Base-by-base conservation (phyloP, 1,140 invertebrate genomes). In the Parapsyche elsis region DNA sequence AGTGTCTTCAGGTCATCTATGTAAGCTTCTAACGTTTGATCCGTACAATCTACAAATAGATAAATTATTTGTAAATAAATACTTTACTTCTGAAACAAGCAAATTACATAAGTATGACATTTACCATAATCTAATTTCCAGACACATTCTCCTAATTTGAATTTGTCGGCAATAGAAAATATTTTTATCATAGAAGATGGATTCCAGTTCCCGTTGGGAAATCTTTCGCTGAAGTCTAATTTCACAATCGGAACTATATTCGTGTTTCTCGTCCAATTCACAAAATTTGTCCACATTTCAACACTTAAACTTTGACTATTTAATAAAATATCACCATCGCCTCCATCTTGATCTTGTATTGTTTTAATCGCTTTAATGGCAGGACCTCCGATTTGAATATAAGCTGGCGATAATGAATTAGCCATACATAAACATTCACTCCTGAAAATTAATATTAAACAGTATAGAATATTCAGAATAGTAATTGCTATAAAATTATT, bases 121-220 rank as follows among this genome's bases (percentile, higher is more conserved):
- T 85, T 85, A 94, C 92, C 92, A 84, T 92, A 91, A 45, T 92
- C 92, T n/a, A 94, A 84, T 83, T 93, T 91, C 92, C 92, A 93
- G 57, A 85, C 86, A 14, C 88, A 91, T 9, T 90, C 87, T 26
- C 88, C 90, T 71, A 91, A 86, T 19, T 88, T 88, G 53, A 89
- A 88, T 67, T 89, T 88, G 83, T 92, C 90, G n/a, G 89, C 90
- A 10, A 91, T 88, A 0, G 90, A 88, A 14, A 94, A 85, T 7
- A 92, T 86, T 46, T 91, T 87, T 19, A 90, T 78, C 1, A 89
- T 86, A 12, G 88, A 86, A 71, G 88, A 89, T 0, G 90, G 86
- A 84, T 92, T 89, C 90, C 92, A 92, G 81, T 86, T 84, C 0
- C 86, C 87, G 0, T 84, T 85, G 0, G 79, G 57, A 2, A 84